These are phyloP conservation scores for Lepus townsendii DNA, from an alignment of 2,797 vertebrate species.

Conservation along the genomic window DNA sequence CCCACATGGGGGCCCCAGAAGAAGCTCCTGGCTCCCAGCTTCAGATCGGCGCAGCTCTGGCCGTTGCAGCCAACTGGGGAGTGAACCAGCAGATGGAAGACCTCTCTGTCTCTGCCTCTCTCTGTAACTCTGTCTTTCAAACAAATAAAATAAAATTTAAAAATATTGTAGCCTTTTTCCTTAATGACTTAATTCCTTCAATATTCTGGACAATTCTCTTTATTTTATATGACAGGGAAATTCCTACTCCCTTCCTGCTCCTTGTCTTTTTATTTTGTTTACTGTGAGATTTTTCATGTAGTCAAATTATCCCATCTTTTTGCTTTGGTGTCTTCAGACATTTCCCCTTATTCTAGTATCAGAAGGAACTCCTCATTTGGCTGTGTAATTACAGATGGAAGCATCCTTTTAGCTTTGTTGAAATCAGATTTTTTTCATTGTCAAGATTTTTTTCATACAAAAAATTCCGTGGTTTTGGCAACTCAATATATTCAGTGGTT, in stretches of 20 bases:
- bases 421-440: slow-evolving; percentile 9
- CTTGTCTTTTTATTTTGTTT: not conserved
- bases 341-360: not conserved
- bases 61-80: too few relatives aligned
- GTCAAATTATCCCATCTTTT: not conserved
- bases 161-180: not conserved
- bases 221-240: not conserved
- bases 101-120: too few relatives aligned
- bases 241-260: not conserved
- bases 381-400: not conserved
- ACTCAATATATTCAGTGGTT: not conserved
- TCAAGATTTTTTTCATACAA: not conserved
- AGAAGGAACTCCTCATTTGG: not conserved
- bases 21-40: too few relatives aligned
- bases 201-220: not conserved
- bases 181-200: not conserved
- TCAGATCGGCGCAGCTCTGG: too few relatives aligned
- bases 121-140: too few relatives aligned
- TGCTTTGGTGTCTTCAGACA: not conserved
- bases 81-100: too few relatives aligned
- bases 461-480: not conserved
- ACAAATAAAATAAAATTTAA: too few relatives aligned
- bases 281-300: not conserved
- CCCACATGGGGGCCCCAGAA: too few relatives aligned
- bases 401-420: not conserved